Evolutionary conservation across 2,888 invertebrate species (phyloP), one percentile per base, ranked within the genome.

Genomic region (Petrophora chlorosata): DNA sequence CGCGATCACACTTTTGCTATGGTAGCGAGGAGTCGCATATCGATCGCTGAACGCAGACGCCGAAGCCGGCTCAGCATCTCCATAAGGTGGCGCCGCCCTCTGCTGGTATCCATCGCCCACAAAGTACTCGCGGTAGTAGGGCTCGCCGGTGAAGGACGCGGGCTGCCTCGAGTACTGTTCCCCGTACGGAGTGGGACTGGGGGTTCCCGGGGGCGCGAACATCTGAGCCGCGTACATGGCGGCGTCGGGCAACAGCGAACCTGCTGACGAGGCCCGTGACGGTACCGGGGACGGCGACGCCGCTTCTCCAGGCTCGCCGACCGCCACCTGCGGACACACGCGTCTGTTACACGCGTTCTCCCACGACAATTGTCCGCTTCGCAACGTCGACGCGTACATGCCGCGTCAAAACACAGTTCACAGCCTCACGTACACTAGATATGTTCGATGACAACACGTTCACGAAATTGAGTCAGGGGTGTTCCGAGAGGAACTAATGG

Each of bases 81-180:
- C 90, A 68, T 92, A 92, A 35, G 92, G 83, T 54, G 91, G 90
- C 53, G 92, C 92, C 51, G 90, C 90, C 67, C 92, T 91, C 73
- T 93, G 92, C 63, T 92, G 92, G 67, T 92, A 92, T 47, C 91
- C 90, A 41, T 92, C 92, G 54, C 93, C 92, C 53, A 92, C 92
- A 81, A 95, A 95, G 80, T 95, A 95, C 84, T 95, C 95, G 82
- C 96, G 94, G 85, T 95, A 95, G 91, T 96, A 95, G 56, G 94
- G 94, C 73, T 95, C 95, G 63, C 93, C 89, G 59, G 94, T 90
- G 77, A 94, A 94, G 56, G 93, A 90, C 34, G 93, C 85, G 45
- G 92, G 89, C 75, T 85, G 87, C 51, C 88, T 82, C 49, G 89
- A 71, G 68, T 90, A 87, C 78, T 86, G 90, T 58, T 83, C 91